phyloP scores from a whole-genome alignment of 2,888 invertebrate genomes.

The Seladonia tumulorum region DNA sequence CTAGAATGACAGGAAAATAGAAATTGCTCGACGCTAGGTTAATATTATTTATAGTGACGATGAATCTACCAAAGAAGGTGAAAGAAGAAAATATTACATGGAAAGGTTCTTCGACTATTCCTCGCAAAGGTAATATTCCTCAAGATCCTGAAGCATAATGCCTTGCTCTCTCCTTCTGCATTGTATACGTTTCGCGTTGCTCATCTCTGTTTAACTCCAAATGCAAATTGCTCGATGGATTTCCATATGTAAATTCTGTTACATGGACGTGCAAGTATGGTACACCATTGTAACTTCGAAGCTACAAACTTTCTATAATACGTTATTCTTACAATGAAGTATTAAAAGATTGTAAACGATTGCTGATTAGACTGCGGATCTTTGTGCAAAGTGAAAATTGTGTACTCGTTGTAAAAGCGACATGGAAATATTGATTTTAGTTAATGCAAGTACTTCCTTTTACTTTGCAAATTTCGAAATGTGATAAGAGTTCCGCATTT shows the following conservation, averaged over 20 bases:
- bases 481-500: too few relatives aligned
- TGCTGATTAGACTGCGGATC: too few relatives aligned
- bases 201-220: not conserved
- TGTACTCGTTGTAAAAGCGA: too few relatives aligned
- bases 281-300: not conserved
- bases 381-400: too few relatives aligned
- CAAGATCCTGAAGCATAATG: not conserved
- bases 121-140: not conserved
- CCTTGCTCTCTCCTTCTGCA: not conserved
- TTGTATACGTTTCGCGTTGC: not conserved
- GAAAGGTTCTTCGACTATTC: not conserved
- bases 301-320: not conserved
- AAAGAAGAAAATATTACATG: not conserved
- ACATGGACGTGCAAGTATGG: not conserved
- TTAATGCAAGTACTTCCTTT: too few relatives aligned
- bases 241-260: constrained; percentile 7
- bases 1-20: too few relatives aligned
- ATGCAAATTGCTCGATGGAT: not conserved
- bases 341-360: not conserved
- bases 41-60: not conserved
- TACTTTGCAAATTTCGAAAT: too few relatives aligned
- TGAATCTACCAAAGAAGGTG: not conserved
- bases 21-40: too few relatives aligned
- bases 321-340: not conserved
- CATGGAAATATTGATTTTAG: too few relatives aligned